Conservation (phyloP, 2,113 vertebrate genomes). For the Myocastor coypus region DNA sequence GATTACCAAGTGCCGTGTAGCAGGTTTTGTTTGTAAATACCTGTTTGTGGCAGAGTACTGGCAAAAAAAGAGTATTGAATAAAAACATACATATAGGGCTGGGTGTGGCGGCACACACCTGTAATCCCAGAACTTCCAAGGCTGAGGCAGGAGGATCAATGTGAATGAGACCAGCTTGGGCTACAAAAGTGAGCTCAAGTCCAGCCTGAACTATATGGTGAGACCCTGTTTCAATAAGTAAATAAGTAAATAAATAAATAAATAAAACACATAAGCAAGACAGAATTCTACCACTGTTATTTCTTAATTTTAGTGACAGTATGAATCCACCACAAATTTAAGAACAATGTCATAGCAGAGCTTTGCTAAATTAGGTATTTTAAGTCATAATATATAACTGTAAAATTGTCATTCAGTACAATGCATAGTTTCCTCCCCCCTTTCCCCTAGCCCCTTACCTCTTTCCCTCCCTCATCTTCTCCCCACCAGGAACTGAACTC, state of each 20-base stretch:
- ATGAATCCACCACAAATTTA: neutral
- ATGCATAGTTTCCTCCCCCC: neutral
- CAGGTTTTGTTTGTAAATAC: neutral
- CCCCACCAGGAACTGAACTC: too few species aligned
- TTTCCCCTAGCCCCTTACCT: fast-evolving
- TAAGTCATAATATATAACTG: neutral
- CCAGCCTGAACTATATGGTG: too few species aligned
- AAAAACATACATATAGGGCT: too few species aligned
- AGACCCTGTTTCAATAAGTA: too few species aligned
- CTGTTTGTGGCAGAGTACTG: neutral
- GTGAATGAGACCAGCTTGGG: too few species aligned
- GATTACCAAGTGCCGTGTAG: neutral
- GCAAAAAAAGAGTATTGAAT: neutral
- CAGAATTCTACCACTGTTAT: neutral
- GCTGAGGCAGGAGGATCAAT: too few species aligned
- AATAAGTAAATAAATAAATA: too few species aligned
- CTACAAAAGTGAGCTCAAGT: too few species aligned
- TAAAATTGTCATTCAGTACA: neutral
- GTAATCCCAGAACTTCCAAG: too few species aligned
- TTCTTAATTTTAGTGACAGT: neutral
- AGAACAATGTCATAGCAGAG: neutral
- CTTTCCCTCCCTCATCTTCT: too few species aligned
- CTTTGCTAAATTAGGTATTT: neutral
- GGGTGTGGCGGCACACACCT: too few species aligned
- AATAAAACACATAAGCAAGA: neutral